Evolutionary conservation across 1,140 invertebrate species (phyloP).

Genomic region (Phthorimaea operculella): DNA sequence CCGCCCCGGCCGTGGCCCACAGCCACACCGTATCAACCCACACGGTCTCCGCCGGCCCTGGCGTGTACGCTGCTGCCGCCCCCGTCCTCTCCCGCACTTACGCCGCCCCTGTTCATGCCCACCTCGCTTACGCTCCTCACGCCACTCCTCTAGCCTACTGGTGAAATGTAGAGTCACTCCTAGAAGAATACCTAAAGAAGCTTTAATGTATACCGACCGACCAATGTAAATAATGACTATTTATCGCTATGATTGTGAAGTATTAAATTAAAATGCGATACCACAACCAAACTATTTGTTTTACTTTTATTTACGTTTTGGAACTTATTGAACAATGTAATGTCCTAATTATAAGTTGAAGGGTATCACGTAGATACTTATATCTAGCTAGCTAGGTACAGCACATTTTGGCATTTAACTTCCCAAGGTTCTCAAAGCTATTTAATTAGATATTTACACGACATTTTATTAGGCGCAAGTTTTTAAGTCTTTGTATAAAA

Average conservation of each 20-base stretch:
- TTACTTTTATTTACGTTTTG: too few relatives aligned
- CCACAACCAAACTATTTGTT: too few relatives aligned
- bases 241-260: constrained; percentile 9
- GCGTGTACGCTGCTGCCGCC: neutral
- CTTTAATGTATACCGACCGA: neutral
- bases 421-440: too few relatives aligned
- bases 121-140: constrained; percentile 18
- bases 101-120: constrained; percentile 7
- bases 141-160: constrained; percentile 12
- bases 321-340: too few relatives aligned
- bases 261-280: constrained; percentile 15
- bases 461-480: too few relatives aligned
- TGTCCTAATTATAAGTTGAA: too few relatives aligned
- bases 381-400: too few relatives aligned
- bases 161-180: constrained; percentile 6
- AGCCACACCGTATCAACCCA: neutral
- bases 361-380: too few relatives aligned
- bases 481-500: too few relatives aligned
- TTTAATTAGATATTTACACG: too few relatives aligned
- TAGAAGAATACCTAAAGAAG: neutral
- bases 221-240: constrained; percentile 18
- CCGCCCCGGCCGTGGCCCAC: constrained; percentile 9
- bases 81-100: constrained; percentile 5
- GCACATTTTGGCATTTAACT: neutral
- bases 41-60: neutral